Evolutionary conservation across 2,113 vertebrate genomes (phyloP), one percentile per base, ranked within the genome.

Genomic region (Gila orcuttii): DNA sequence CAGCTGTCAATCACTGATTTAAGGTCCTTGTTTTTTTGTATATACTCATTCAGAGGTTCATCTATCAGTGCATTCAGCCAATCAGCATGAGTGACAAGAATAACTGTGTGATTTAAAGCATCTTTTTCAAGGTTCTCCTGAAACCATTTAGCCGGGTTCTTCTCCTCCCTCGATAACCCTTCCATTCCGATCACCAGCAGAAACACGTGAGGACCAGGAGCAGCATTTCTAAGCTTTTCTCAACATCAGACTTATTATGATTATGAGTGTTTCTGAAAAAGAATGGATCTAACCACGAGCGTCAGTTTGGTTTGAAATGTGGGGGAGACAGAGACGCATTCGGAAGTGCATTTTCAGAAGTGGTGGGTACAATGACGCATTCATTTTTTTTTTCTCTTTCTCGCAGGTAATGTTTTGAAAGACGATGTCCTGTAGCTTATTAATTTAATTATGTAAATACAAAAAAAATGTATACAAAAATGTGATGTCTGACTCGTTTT

Each of bases 71-170:
- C 19, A 1, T 23, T 9, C 0, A 93, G 73, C 52, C 75, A 39
- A 74, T 95, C 92, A 33, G 50, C 86, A 25, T 86, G 86, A 17
- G 91, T 93, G 36, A 94, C 93, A 45, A 94, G 39, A 62, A 93
- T 52, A 0, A 93, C 77, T 15, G 28, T 91, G 42, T 90, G 42
- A 75, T 45, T 0, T n/a, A 73, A 47, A 6, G 85, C 81, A 0
- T 89, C 86, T 0, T 2, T 0, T 8, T 90, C 90, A 89, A 92
- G 90, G 25, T 90, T 91, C 0, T 92, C 78, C 52, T 88, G 21
- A 13, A 90, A 89, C 90, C 90, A 90, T 62, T 47, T 81, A 0
- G 90, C 86, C 4, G 89, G 6, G 0, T 79, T 79, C 25, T 6
- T 85, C 55, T 91, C 86, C 62, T 90, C 89, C 4, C 86, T 45